Evolutionary conservation across 1,140 invertebrate genomes (phyloP).

Genomic region (Zophobas atratus): DNA sequence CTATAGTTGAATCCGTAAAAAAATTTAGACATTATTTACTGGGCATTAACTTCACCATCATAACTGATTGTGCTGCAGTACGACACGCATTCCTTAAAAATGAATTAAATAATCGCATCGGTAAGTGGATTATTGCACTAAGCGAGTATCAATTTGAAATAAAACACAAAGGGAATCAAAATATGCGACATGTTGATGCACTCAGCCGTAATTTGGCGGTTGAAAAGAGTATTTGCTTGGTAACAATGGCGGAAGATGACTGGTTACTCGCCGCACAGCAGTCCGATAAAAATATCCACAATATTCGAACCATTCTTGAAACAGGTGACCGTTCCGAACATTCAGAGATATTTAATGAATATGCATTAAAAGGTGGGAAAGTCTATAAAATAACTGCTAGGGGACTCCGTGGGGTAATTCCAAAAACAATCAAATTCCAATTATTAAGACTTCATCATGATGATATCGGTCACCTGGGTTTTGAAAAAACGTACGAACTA

Average conservation of each 20-base stretch:
- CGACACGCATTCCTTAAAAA: slow-evolving; percentile 55
- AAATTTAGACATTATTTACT: slow-evolving; percentile 59
- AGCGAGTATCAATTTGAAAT: slow-evolving; percentile 59
- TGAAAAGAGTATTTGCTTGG: neutral
- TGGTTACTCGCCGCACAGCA: slow-evolving; percentile 36
- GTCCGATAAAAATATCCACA: slow-evolving; percentile 1
- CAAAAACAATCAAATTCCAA: slow-evolving; percentile 8
- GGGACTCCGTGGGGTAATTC: slow-evolving; percentile 15
- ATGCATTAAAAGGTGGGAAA: slow-evolving; percentile 27
- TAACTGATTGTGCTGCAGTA: slow-evolving; percentile 61
- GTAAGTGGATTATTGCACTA: slow-evolving; percentile 57
- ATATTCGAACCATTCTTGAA: slow-evolving; percentile 2
- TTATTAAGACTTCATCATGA: slow-evolving; percentile 47
- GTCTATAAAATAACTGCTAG: slow-evolving; percentile 22
- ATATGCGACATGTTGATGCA: slow-evolving; percentile 55
- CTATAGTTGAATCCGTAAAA: slow-evolving; percentile 58
- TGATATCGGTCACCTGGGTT: slow-evolving; percentile 39
- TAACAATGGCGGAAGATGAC: slow-evolving; percentile 29
- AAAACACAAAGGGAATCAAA: slow-evolving; percentile 53
- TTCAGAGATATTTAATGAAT: slow-evolving; percentile 15
- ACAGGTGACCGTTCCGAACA: slow-evolving; percentile 4
- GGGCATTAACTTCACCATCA: slow-evolving; percentile 48
- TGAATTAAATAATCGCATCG: slow-evolving; percentile 57
- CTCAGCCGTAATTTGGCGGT: slow-evolving; percentile 36
- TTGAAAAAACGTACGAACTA: slow-evolving; percentile 5